Base-by-base conservation (phyloP, 2,113 vertebrate species). In the Sakesphorus luctuosus region DNA sequence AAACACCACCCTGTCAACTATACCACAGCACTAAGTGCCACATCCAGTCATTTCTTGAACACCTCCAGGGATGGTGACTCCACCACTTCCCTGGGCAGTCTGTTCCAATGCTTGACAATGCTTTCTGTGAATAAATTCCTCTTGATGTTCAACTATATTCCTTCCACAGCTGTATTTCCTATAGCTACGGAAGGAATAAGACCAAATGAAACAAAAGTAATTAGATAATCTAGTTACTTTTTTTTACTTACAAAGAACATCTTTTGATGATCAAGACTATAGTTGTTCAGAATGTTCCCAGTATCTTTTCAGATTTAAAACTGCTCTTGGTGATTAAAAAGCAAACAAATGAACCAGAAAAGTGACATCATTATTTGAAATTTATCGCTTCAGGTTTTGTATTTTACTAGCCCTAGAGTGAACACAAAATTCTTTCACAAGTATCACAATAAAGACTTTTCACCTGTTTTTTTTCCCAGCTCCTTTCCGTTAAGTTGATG, bases 131-230 rank as follows among this genome's bases (percentile, higher is more conserved):
- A 71, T 11, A 71, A 76, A 49, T 13, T 49, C 11, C 75, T 49
- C 21, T 20, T 33, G 11, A 49, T 35, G 47, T 55, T 35, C 43
- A 62, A 35, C 47, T 35, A 7, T 33, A 84, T 24, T 69, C 35
- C 21, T 69, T 43, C 49, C 55, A 69, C 9, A 63, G 25, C 25
- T 69, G 0, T 35, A 63, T 26, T 77, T 49, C n/a, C 44, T 67
- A 38, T 13, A 43, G 62, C 62, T 85, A 44, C 3, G n/a, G 90
- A 82, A 75, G 19, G 35, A 91, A 87, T 28, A 43, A 87, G 21
- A 71, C 19, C 90, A 93, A 87, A 87, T 38, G 56, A 75, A 84
- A 3, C 19, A 63, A 56, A 88, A 69, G 46, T 29, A 90, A 73
- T 23, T 33, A 56, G 44, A 73, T 46, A 29, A 53, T 47, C n/a